Evolutionary conservation across 2,797 vertebrate species (phyloP), one percentile per base, ranked within the genome.

Genomic region (Eidolon dupreanum): DNA sequence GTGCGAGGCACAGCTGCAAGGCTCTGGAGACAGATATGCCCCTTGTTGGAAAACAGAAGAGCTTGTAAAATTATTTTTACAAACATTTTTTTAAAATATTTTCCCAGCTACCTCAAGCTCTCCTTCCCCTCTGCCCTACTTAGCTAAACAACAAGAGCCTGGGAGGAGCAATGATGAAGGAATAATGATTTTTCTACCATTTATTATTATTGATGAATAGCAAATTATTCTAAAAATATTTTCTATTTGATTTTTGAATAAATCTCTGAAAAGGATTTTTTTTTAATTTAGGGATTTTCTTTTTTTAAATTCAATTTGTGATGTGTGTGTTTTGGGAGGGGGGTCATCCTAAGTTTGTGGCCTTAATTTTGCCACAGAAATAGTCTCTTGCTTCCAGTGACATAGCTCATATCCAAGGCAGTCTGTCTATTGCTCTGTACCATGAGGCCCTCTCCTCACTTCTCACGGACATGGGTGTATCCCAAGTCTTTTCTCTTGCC

Each of bases 181-280:
- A 98, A 98, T 97, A 97, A 97, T 97, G 77, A 95, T 95, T 95
- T 95, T 41, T 2, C 94, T 95, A 84, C 85, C 41, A 92, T 97
- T 96, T 98, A 93, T 98, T 97, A 93, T 97, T 98, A 97, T 96
- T 97, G 95, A 98, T 95, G 90, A 98, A 98, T 97, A 96, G 71
- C 95, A 98, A 98, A 97, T 97, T 97, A 97, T 98, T 98, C 73
- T 96, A 96, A 97, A 94, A 97, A 66, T 84, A 89, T 97, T 97
- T 98, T 97, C 97, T 94, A 94, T 97, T 98, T 82, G 86, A 92
- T 97, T 97, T 96, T 74, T 93, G 10, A 41, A 86, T 78, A 96
- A 83, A 43, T 77, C 63, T 16, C 9, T 96, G 97, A 63, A 83
- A 74, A 81, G 16, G 46, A 28, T 51, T 70, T 88, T 46, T 55